Evolutionary conservation across 2,113 vertebrate species (phyloP).

Genomic region (Amia ocellicauda): DNA sequence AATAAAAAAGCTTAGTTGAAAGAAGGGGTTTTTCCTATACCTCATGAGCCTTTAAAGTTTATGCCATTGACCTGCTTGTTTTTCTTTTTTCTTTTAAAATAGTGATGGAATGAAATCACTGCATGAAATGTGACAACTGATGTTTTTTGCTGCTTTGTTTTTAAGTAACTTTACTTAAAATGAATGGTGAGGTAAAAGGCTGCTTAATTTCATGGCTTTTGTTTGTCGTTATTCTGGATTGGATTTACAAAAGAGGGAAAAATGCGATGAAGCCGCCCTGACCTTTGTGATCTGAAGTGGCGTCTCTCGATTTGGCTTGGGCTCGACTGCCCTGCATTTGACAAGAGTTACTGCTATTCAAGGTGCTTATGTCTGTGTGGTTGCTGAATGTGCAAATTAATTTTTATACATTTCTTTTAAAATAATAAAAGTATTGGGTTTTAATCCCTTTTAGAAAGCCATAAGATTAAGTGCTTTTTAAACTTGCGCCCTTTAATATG

Average conservation of each 20-base stretch:
- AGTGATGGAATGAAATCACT: slow-evolving; percentile 7
- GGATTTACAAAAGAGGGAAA: slow-evolving; percentile 15
- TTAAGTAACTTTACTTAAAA: slow-evolving; percentile 4
- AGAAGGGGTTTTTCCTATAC: slow-evolving; percentile 14
- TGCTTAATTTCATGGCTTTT: slow-evolving; percentile 10
- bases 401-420: no score
- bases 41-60: slow-evolving; percentile 20
- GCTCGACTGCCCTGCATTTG: no score
- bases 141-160: slow-evolving; percentile 12
- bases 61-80: slow-evolving; percentile 5
- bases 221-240: slow-evolving; percentile 2
- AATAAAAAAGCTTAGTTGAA: background rate
- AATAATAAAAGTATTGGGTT: slow-evolving; percentile 5
- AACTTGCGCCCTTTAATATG: slow-evolving; percentile 14
- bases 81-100: slow-evolving; percentile 6
- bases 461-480: slow-evolving; percentile 26
- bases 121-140: slow-evolving; percentile 23
- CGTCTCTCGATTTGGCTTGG: background rate
- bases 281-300: no score
- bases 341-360: no score
- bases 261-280: no score
- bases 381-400: no score
- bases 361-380: no score
- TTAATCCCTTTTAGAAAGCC: slow-evolving; percentile 21
- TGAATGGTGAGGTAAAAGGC: background rate